Conservation (phyloP, 2,797 vertebrate species). For the Spinibarbus caldwelli region DNA sequence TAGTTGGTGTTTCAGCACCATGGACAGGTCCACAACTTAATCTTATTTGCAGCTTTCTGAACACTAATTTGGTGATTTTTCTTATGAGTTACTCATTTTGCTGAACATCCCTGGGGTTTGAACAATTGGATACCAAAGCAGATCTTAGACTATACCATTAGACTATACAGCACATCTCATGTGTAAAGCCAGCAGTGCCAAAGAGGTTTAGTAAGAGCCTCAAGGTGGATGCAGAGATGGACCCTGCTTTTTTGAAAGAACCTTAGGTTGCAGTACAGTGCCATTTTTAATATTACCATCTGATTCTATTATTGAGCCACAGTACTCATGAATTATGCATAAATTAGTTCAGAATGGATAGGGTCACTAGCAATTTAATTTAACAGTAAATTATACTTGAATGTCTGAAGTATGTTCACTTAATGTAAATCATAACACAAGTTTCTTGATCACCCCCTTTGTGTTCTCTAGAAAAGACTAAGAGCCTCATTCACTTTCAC, state of each 20-base stretch:
- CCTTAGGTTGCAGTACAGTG: not conserved
- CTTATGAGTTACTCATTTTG: not conserved
- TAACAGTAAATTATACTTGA: not conserved
- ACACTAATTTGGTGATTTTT: not conserved
- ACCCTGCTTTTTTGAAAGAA: not conserved
- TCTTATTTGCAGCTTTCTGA: not conserved
- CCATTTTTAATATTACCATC: too few species aligned
- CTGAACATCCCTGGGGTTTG: not conserved
- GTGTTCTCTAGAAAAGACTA: too few species aligned
- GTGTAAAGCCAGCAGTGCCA: not conserved
- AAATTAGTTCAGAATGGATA: not conserved
- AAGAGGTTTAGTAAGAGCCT: not conserved
- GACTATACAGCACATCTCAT: not conserved
- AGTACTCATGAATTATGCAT: not conserved
- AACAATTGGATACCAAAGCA: not conserved
- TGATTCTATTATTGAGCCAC: not conserved
- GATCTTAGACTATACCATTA: not conserved
- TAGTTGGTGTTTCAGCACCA: slow-evolving; percentile 36
- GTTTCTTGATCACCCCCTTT: not conserved
- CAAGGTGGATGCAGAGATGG: not conserved
- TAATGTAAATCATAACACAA: not conserved
- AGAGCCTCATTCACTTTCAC: not conserved
- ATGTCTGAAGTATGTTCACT: not conserved
- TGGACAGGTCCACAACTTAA: not conserved
- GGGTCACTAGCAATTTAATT: not conserved